These are phyloP conservation scores for Euspilapteryx auroguttella DNA, from an alignment of 2,888 invertebrate genomes.

Conservation along the genomic window DNA sequence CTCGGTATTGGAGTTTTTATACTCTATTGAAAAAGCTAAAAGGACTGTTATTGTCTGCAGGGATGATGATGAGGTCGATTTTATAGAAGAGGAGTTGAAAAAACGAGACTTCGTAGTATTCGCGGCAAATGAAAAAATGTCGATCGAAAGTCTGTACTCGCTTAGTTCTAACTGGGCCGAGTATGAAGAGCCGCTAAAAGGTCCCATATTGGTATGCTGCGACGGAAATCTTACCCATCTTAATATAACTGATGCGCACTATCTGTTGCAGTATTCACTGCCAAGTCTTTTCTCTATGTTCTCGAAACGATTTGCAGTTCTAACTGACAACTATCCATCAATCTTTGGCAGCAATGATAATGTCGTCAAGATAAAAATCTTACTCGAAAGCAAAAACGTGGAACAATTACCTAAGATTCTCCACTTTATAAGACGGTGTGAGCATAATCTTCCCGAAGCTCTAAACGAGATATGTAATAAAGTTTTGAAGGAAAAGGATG, in stretches of 20 bases:
- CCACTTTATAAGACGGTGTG: slow-evolving; percentile 56
- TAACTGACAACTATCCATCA: slow-evolving; percentile 63
- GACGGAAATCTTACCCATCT: slow-evolving; percentile 67
- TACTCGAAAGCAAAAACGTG: slow-evolving; percentile 62
- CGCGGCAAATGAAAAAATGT: slow-evolving; percentile 29
- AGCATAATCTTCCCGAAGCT: slow-evolving; percentile 25
- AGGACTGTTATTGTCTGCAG: slow-evolving; percentile 68
- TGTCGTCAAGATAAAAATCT: slow-evolving; percentile 43
- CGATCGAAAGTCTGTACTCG: slow-evolving; percentile 32
- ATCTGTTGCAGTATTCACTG: slow-evolving; percentile 73
- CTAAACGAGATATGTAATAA: slow-evolving; percentile 24
- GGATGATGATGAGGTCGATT: slow-evolving; percentile 53
- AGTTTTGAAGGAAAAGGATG: slow-evolving; percentile 33
- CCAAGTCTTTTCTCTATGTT: slow-evolving; percentile 68
- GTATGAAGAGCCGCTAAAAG: slow-evolving; percentile 31
- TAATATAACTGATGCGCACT: slow-evolving; percentile 65
- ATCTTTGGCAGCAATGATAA: slow-evolving; percentile 22
- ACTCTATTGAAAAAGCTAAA: slow-evolving; percentile 31
- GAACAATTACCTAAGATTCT: slow-evolving; percentile 64
- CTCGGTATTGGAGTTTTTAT: slow-evolving; percentile 46
- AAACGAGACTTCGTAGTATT: slow-evolving; percentile 20
- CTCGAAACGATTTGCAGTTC: slow-evolving; percentile 67
- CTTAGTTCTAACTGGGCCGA: slow-evolving; percentile 33
- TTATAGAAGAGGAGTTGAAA: slow-evolving; percentile 21
- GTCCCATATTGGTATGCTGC: slow-evolving; percentile 67